Base-by-base conservation (phyloP, 2,888 invertebrate species). In the Meteorus colon region DNA sequence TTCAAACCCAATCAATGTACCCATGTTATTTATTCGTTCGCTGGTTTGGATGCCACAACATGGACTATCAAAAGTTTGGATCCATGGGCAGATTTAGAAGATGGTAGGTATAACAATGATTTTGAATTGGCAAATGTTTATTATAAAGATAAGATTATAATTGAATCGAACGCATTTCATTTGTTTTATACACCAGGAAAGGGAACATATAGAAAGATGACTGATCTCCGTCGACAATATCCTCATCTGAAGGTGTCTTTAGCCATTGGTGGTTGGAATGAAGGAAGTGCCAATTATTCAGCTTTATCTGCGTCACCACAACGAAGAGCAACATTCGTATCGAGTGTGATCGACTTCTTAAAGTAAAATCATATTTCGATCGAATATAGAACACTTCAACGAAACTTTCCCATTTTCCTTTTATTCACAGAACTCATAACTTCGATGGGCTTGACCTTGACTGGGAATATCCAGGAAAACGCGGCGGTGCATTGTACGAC, bases 231-330 rank as follows among this genome's bases (percentile, higher is more conserved):
- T 82, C 88, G 91, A 66, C 91, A 91, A 14, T 93, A 95, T 88
- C 95, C 95, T 0, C 94, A 94, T 83, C 87, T 97, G 63, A 91
- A 92, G 85, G 93, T 95, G 4, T 92, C 94, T 2, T 88, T 97
- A 14, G 97, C 96, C 0, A 95, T 97, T 55, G 97, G 97, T 0
- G 97, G 97, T 0, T 97, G 97, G 97, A 97, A 96, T 87, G 96
- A 97, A 87, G 97, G 96, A 0, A 96, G 96, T 0, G 87, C 90
- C 4, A 93, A 94, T 81, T 96, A 93, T 86, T 95, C 95, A 19
- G 90, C 90, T 55, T 91, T 97, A 90, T 95, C 94, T 0, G 92
- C 93, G 2, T 92, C 92, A 68, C 90, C 93, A 0, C 91, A 92
- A 19, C 90, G 92, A 69, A 92, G 97, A 68, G 90, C 90, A 2